These are phyloP conservation scores for Macrophya alboannulata DNA, from an alignment of 2,888 invertebrate genomes.

Conservation along the genomic window DNA sequence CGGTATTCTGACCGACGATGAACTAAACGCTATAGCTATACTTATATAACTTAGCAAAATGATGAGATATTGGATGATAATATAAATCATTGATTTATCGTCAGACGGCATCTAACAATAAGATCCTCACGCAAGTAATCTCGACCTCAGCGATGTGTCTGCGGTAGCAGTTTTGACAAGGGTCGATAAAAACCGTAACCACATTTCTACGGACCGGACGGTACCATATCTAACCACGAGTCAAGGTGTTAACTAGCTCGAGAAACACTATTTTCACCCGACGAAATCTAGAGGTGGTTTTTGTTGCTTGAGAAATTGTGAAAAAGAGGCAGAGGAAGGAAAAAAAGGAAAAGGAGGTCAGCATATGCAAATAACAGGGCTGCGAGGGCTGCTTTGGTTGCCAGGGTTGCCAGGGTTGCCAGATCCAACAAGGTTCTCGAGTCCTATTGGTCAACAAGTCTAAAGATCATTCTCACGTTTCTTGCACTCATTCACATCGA, in stretches of 20 bases:
- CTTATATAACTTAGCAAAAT: neutral
- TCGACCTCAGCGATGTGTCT: constrained; percentile 39
- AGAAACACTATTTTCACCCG: constrained; percentile 45
- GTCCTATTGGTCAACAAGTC: constrained; percentile 47
- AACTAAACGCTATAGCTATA: constrained; percentile 19
- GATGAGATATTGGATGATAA: neutral
- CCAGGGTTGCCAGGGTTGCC: constrained; percentile 68
- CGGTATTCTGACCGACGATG: neutral
- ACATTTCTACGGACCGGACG: constrained; percentile 33
- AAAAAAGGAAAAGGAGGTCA: constrained; percentile 72
- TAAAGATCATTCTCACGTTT: constrained; percentile 26
- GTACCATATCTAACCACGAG: constrained; percentile 23
- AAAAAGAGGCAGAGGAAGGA: constrained; percentile 46
- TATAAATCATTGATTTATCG: constrained; percentile 3
- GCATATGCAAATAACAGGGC: constrained; percentile 75
- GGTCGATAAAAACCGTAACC: constrained; percentile 52
- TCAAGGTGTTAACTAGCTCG: constrained; percentile 49
- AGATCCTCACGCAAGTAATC: constrained; percentile 21
- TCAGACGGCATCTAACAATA: constrained; percentile 2
- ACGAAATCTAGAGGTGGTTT: constrained; percentile 40
- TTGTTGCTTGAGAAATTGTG: constrained; percentile 38
- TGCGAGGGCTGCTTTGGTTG: constrained; percentile 68
- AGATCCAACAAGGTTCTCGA: constrained; percentile 51
- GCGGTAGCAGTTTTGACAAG: constrained; percentile 43
- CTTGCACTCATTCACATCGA: constrained; percentile 20